These are phyloP conservation scores for Uloborus plumipes DNA, from an alignment of 2,888 invertebrate genomes.

Conservation along the genomic window DNA sequence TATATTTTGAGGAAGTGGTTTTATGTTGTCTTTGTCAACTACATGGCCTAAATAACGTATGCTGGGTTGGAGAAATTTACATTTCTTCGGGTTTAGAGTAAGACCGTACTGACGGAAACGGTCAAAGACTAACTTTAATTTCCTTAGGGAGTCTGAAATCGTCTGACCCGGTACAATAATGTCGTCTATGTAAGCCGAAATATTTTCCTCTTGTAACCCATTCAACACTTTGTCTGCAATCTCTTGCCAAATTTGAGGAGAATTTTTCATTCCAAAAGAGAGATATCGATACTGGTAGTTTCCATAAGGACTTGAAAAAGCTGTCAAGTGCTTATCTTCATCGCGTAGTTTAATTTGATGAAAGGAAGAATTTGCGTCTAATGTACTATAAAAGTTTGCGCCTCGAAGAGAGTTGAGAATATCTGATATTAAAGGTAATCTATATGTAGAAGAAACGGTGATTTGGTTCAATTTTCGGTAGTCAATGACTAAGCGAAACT, in stretches of 20 bases:
- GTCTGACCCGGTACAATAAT: not conserved
- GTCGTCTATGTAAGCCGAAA: conserved; percentile 16
- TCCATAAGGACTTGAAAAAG: conserved; percentile 9
- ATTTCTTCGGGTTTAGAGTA: conserved; percentile 6
- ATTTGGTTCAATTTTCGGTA: not conserved
- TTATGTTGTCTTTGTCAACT: conserved; percentile 9
- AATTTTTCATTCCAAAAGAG: conserved; percentile 18
- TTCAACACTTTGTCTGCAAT: not conserved
- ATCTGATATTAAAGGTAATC: not conserved
- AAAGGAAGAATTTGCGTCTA: conserved; percentile 7
- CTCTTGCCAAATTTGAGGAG: conserved; percentile 9
- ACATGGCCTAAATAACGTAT: conserved; percentile 8
- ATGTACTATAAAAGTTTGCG: not conserved
- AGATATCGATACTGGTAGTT: conserved; percentile 4
- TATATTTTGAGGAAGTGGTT: not conserved
- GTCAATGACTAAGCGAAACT: not conserved
- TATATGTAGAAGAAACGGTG: conserved; percentile 3
- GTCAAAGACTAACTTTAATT: conserved; percentile 7
- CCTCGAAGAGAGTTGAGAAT: not conserved
- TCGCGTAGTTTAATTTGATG: conserved; percentile 14
- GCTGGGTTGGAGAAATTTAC: conserved; percentile 11
- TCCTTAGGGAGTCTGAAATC: not conserved
- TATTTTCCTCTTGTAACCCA: conserved; percentile 11
- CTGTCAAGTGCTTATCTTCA: conserved; percentile 9
- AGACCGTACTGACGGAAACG: not conserved